Percentiles rank a stretch among this genome's conserved stretches.
phyloP scores from a whole-genome alignment of 2,888 invertebrate genomes.

The Salpingus planirostris region DNA sequence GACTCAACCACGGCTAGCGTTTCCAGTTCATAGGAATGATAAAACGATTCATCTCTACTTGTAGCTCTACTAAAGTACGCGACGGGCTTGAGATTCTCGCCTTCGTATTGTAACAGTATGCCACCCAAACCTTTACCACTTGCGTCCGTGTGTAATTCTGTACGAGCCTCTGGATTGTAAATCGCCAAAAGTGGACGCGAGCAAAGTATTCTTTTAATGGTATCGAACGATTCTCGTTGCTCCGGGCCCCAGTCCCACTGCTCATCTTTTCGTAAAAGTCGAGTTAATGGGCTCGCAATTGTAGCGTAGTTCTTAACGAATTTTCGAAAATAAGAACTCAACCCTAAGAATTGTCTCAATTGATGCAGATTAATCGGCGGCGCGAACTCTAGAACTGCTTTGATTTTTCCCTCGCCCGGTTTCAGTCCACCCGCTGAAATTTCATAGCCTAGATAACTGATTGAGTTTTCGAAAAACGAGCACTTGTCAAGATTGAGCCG shows the following conservation, averaged over 20 bases:
- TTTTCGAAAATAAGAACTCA: conserved; percentile 17
- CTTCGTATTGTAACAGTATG: conserved; percentile 20
- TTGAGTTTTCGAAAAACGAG: not conserved
- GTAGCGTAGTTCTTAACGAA: conserved; percentile 13
- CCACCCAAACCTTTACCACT: conserved; percentile 20
- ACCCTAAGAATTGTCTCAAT: conserved; percentile 18
- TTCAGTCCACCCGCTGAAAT: not conserved
- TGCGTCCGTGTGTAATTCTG: conserved; percentile 25
- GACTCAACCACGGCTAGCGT: conserved; percentile 27
- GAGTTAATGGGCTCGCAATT: conserved; percentile 14
- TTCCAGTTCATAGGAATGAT: conserved; percentile 26
- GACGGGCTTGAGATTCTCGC: conserved; percentile 3
- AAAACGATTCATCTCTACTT: conserved; percentile 7
- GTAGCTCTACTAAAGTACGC: conserved; percentile 3
- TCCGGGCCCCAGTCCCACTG: not conserved
- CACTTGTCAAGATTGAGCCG: not conserved
- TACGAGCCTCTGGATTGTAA: conserved; percentile 16
- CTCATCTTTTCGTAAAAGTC: not conserved
- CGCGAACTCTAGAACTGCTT: conserved; percentile 13
- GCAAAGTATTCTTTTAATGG: not conserved
- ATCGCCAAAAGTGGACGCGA: conserved; percentile 20
- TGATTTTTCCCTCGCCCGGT: conserved; percentile 15
- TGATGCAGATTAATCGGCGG: conserved; percentile 14
- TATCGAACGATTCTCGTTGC: not conserved
- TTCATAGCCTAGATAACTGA: not conserved